Conservation (phyloP, 2,113 vertebrate genomes). For the Pardalotus punctatus region DNA sequence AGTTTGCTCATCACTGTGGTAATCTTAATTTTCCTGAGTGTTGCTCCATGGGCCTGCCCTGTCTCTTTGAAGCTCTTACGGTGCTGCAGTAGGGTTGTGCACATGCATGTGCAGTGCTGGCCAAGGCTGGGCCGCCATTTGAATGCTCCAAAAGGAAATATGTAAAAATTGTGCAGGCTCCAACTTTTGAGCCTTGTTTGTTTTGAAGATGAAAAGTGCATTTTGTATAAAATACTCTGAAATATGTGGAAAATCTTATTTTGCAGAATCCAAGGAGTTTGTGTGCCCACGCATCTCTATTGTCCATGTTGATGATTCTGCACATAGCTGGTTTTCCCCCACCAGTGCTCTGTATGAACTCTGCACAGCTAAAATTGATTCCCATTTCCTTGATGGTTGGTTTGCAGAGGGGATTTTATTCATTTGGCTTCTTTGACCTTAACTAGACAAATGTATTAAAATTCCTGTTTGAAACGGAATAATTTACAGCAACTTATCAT, state of each 20-base stretch:
- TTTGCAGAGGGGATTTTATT: neutral
- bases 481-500: neutral
- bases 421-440: neutral
- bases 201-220: neutral
- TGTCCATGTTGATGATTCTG: conserved; percentile 7
- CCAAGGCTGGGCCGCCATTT: neutral
- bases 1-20: neutral
- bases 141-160: neutral
- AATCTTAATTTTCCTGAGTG: neutral
- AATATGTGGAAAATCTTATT: conserved; percentile 34
- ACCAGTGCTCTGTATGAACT: neutral
- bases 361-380: neutral
- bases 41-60: fast-evolving
- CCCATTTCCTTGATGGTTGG: neutral
- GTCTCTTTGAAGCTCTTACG: fast-evolving
- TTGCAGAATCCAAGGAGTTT: neutral
- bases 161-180: neutral
- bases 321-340: neutral
- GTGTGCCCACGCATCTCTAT: neutral
- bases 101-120: fast-evolving
- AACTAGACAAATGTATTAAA: neutral
- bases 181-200: neutral
- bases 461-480: neutral
- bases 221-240: neutral
- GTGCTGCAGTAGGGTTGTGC: neutral